A percentile compares a stretch with the other conserved stretches of the same genome.
Evolutionary conservation across 1,140 invertebrate genomes (phyloP).

Genomic region (Cotesia typhae): DNA sequence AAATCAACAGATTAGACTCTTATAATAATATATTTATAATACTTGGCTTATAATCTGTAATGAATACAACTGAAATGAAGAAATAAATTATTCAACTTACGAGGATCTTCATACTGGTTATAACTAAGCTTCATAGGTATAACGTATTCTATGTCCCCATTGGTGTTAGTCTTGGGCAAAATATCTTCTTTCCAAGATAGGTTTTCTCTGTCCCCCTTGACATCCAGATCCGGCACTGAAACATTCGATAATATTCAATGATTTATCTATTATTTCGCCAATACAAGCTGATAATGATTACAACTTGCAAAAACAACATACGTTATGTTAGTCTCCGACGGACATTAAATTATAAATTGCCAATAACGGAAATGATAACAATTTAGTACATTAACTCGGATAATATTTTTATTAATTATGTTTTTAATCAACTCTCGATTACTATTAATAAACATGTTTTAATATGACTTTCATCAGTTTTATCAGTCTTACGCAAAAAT

Average conservation of each 20-base stretch:
- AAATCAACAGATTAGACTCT: neutral
- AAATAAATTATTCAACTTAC: constrained; percentile 49
- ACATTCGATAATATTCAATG: neutral
- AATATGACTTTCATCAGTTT: too few species aligned
- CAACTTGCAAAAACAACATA: neutral
- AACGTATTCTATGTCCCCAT: constrained; percentile 52
- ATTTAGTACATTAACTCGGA: neutral
- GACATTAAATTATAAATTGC: neutral
- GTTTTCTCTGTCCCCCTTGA: neutral
- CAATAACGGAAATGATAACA: neutral
- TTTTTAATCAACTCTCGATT: too few species aligned
- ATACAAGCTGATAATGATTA: neutral
- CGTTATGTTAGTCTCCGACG: neutral
- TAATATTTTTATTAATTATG: too few species aligned
- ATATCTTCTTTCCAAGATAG: constrained; percentile 10
- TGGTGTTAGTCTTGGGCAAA: neutral
- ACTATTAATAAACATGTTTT: too few species aligned
- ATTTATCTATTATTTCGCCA: too few species aligned
- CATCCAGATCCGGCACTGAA: constrained; percentile 7
- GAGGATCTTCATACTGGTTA: constrained; percentile 59
- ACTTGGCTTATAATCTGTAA: neutral
- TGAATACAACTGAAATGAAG: constrained; percentile 16
- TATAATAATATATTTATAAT: neutral
- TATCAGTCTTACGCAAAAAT: too few species aligned
- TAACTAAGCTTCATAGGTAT: constrained; percentile 53